Base-by-base conservation (phyloP, 2,797 vertebrate genomes). In the Nyctalus aviator region DNA sequence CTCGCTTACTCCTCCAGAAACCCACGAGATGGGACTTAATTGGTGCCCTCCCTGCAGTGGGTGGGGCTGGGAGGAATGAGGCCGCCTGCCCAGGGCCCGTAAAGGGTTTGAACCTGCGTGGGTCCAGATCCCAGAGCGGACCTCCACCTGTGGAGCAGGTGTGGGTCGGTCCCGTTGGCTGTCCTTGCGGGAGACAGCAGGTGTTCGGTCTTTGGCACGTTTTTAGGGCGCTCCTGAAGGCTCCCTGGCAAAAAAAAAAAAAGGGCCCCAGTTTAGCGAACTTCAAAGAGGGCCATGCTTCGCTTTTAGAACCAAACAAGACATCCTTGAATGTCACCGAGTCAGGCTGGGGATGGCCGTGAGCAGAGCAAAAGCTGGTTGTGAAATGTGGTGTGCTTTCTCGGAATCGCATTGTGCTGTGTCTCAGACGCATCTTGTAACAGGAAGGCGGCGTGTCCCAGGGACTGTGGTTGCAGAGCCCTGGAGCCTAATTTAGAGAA, bases 261-360 rank as follows among this genome's bases (percentile, higher is more conserved):
- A 93, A 59, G 66, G 30, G 69, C 69, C 48, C 79, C 35, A 84
- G 41, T 44, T 84, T 66, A 71, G n/a, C 35, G 64, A 46, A 71
- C 35, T 88, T 76, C 62, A 73, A 50, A 85, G 32, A 75, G 78
- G 59, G 84, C 62, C 44, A 30, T 7, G 32, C 53, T 78, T 75
- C 69, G 53, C 66, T 84, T 91, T 62, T 48, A 41, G 85, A 95
- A 66, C 32, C 87, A 94, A 81, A 84, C 71, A 72, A 78, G 82
- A 77, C 62, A 35, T 57, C 50, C 59, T 86, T 72, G 59, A 76
- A 62, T 37, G 41, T 6, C 57, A 62, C 88, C 73, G n/a, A 8
- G 13, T 72, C 53, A 44, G 75, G 37, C 77, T 57, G 69, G 35
- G 66, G 64, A 55, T 48, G 50, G 79, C 73, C 89, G 50, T 20